Evolutionary conservation across 2,888 invertebrate genomes (phyloP), one percentile per base, ranked within the genome.

Genomic region (Microctonus aethiopoides): DNA sequence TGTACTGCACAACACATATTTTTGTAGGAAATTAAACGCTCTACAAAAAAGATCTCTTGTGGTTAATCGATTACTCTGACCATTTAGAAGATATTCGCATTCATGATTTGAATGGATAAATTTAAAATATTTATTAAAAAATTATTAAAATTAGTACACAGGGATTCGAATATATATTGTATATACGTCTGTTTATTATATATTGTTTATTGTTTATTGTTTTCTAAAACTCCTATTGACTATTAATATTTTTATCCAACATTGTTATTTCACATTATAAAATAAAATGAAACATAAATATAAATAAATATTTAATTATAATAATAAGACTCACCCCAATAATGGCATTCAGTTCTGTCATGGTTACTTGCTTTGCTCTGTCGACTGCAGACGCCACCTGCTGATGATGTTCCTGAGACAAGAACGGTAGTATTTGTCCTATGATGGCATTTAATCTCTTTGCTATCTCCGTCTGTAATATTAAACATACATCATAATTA

Each of bases 341-440:
- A 84, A 97, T 95, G 79, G 95, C 93, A 87, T 96, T 96, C 77
- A 97, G 90, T 88, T 97, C 97, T 74, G 95, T 94, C 95, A 96
- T 96, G 82, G 95, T 96, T 85, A 98, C 95, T 89, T 97, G 95
- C 88, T 97, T 97, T 81, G 97, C 97, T 82, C 97, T 88, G 87
- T 98, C 97, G 75, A 97, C 95, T 9, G 97, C 96, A 73, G 94
- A 93, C 56, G 95, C 95, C 76, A 97, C 97, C 89, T 96, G 95
- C 89, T 95, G 95, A 87, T 97, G 97, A 85, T 94, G 94, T 87
- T 94, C 96, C 88, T 94, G 94, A 62, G 95, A 95, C 80, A 98
- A 91, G 88, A 95, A 96, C 80, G 96, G 97, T 87, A 97, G 91
- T 84, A 97, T 94, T 90, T 97, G 96, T 80, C 94, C 95, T 87